Evolutionary conservation across 2,888 invertebrate genomes (phyloP).

Genomic region (Calephelis perditalis): DNA sequence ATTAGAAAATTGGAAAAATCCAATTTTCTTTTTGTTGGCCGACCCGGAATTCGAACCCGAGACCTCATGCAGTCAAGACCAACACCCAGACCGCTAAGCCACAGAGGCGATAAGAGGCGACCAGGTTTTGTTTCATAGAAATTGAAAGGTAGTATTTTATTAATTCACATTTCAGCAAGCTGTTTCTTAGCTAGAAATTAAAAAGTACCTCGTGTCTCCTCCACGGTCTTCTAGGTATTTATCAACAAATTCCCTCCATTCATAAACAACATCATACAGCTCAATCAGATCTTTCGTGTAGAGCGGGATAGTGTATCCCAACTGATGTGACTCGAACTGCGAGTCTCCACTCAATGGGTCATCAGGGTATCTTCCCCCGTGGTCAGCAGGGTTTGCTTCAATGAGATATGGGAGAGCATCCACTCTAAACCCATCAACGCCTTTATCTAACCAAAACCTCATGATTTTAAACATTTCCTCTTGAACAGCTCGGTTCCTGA

Average conservation of each 20-base stretch:
- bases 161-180: too few relatives aligned
- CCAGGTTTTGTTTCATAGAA: too few relatives aligned
- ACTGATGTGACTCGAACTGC: constrained; percentile 66
- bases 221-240: constrained; percentile 55
- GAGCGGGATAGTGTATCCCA: constrained; percentile 77
- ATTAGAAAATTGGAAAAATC: too few relatives aligned
- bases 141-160: too few relatives aligned
- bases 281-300: constrained; percentile 80
- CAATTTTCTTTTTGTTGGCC: too few relatives aligned
- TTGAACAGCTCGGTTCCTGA: constrained; percentile 75
- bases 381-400: constrained; percentile 67
- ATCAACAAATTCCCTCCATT: constrained; percentile 78
- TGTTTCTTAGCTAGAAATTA: too few relatives aligned
- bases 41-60: too few relatives aligned
- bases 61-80: too few relatives aligned
- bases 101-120: too few relatives aligned
- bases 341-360: constrained; percentile 67
- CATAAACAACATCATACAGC: constrained; percentile 72
- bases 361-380: constrained; percentile 59
- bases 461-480: constrained; percentile 79
- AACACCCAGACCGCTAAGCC: too few relatives aligned
- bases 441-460: constrained; percentile 85
- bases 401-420: constrained; percentile 80
- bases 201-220: constrained; percentile 59
- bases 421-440: constrained; percentile 87